Evolutionary conservation across 2,888 invertebrate species (phyloP).

Genomic region (Lasiommata megera): DNA sequence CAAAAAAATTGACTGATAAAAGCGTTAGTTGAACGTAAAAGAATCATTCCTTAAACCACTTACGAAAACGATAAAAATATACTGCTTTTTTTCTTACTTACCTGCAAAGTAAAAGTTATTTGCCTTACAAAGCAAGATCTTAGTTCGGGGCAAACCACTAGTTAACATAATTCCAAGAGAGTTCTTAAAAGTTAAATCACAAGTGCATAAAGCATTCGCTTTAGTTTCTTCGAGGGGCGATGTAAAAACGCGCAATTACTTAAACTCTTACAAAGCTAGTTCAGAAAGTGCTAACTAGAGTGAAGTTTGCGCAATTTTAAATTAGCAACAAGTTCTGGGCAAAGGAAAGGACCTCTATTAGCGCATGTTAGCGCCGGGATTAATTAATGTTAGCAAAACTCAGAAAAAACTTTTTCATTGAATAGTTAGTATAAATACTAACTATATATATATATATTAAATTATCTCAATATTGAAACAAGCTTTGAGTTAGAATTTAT

Average conservation of each 20-base stretch:
- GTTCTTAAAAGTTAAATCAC: slow-evolving; percentile 1
- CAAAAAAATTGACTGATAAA: too few species aligned
- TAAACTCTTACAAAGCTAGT: slow-evolving; percentile 8
- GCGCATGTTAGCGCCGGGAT: slow-evolving; percentile 9
- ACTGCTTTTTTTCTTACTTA: too few species aligned
- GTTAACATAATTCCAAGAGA: neutral
- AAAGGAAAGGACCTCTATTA: slow-evolving; percentile 11
- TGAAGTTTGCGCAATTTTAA: slow-evolving; percentile 21
- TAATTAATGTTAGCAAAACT: slow-evolving; percentile 15
- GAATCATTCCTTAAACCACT: too few species aligned
- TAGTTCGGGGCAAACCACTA: too few species aligned
- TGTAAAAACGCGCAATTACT: slow-evolving; percentile 16
- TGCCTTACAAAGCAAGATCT: neutral
- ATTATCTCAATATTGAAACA: neutral
- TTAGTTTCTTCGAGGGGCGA: neutral
- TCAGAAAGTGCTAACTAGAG: slow-evolving; percentile 14
- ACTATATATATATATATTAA: neutral
- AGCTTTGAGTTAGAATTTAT: too few species aligned
- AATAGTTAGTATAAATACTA: neutral
- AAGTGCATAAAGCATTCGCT: slow-evolving; percentile 2
- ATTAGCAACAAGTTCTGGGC: slow-evolving; percentile 14
- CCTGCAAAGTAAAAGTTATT: too few species aligned
- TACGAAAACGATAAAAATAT: too few species aligned
- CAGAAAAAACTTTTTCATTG: slow-evolving; percentile 1
- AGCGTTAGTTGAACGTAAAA: too few species aligned